Percentiles rank a stretch among this genome's conserved stretches.
Conservation (phyloP, 2,113 vertebrate species). For the Silurus asotus region DNA sequence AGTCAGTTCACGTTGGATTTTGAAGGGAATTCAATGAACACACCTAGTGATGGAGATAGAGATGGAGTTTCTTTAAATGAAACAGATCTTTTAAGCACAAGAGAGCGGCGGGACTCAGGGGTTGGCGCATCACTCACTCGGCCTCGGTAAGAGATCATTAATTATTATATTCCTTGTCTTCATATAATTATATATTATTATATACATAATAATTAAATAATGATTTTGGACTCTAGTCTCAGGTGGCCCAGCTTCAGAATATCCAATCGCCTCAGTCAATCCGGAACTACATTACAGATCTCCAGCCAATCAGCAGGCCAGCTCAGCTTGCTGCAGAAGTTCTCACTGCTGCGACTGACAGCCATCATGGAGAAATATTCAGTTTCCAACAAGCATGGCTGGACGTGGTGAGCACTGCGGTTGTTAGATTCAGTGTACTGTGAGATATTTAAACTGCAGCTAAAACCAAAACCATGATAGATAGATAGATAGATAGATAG, state of each 20-base stretch:
- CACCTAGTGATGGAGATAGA: slow-evolving; percentile 86
- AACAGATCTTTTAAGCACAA: slow-evolving; percentile 80
- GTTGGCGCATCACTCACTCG: slow-evolving; percentile 93
- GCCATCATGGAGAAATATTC: slow-evolving; percentile 98
- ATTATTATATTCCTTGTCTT: background rate
- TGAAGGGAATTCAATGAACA: slow-evolving; percentile 86
- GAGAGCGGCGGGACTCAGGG: slow-evolving; percentile 94
- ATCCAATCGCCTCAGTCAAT: slow-evolving; percentile 79
- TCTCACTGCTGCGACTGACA: slow-evolving; percentile 92
- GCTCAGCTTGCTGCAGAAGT: slow-evolving; percentile 90
- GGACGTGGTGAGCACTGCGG: slow-evolving; percentile 85
- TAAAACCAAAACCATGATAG: background rate
- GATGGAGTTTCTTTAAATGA: slow-evolving; percentile 88
- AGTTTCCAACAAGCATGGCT: slow-evolving; percentile 94
- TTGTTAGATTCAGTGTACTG: background rate
- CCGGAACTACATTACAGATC: slow-evolving; percentile 80
- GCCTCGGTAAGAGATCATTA: slow-evolving; percentile 75
- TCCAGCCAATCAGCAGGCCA: slow-evolving; percentile 89
- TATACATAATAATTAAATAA: background rate
- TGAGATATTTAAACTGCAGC: background rate
- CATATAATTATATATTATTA: background rate
- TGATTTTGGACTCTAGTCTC: slow-evolving; percentile 63
- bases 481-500: background rate
- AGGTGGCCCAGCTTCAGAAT: slow-evolving; percentile 91
- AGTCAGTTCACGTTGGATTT: slow-evolving; percentile 87